phyloP scores from a whole-genome alignment of 2,888 invertebrate species.

The Caenorhabditis parvicauda region DNA sequence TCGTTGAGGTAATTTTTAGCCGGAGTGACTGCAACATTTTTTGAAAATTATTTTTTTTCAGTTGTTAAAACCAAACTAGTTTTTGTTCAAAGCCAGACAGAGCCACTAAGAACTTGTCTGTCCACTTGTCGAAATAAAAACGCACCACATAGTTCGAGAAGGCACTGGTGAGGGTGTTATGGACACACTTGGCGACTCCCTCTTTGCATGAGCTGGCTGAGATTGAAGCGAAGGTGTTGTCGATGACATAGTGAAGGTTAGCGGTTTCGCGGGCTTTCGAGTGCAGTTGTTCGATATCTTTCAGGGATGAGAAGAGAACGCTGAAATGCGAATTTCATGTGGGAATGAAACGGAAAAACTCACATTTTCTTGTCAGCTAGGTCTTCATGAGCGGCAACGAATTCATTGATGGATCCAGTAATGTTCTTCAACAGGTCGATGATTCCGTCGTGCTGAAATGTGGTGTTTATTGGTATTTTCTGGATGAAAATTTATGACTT shows the following conservation, averaged over 20 bases:
- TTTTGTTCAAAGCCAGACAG: neutral
- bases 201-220: constrained; percentile 11
- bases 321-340: constrained; percentile 17
- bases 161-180: constrained; percentile 22
- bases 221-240: constrained; percentile 34
- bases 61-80: neutral
- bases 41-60: neutral
- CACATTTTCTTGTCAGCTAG: constrained; percentile 43
- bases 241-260: constrained; percentile 40
- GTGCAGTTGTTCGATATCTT: constrained; percentile 41
- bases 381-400: constrained; percentile 18
- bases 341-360: constrained; percentile 5
- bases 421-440: constrained; percentile 29
- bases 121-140: neutral
- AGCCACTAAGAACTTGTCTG: neutral
- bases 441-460: constrained; percentile 35
- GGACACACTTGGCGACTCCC: constrained; percentile 28
- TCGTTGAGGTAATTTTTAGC: too few species aligned
- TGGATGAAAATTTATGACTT: too few species aligned
- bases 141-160: constrained; percentile 28
- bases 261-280: constrained; percentile 34
- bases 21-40: neutral
- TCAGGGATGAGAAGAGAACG: constrained; percentile 42
- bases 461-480: neutral
- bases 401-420: constrained; percentile 22